Percentiles rank a stretch among this genome's conserved stretches.
These are phyloP conservation scores for Drosophila diplacantha DNA, from an alignment of 2,888 invertebrate species.

Conservation along the genomic window DNA sequence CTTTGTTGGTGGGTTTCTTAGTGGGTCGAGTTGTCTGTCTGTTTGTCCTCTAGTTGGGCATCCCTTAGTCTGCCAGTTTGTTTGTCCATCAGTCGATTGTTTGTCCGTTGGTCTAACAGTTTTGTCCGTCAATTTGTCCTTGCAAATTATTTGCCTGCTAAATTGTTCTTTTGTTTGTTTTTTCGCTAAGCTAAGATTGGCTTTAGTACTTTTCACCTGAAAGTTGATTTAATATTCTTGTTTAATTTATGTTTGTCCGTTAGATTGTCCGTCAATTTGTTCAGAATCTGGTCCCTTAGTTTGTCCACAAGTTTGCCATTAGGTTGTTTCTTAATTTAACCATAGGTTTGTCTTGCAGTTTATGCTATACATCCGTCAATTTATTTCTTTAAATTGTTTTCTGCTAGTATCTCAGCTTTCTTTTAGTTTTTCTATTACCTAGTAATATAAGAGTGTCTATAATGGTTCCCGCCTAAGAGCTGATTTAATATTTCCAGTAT, in stretches of 20 bases:
- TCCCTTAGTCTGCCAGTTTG: constrained; percentile 1
- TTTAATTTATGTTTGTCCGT: not conserved
- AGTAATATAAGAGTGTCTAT: too few relatives aligned
- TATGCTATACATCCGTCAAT: too few relatives aligned
- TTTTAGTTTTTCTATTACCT: too few relatives aligned
- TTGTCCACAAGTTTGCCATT: not conserved
- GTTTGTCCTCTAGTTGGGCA: not conserved
- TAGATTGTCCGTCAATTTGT: not conserved
- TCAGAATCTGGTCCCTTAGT: not conserved
- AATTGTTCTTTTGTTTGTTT: too few relatives aligned
- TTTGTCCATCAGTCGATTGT: constrained; percentile 5
- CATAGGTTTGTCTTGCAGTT: not conserved
- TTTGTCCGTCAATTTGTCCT: not conserved
- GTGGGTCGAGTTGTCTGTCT: constrained; percentile 1
- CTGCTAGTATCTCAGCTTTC: too few relatives aligned
- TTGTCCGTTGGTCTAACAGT: not conserved
- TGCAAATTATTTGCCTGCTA: not conserved
- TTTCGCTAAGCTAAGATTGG: not conserved
- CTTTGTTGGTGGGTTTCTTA: not conserved
- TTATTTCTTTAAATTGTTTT: too few relatives aligned
- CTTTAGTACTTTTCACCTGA: not conserved
- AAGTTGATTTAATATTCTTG: not conserved
- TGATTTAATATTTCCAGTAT: too few relatives aligned
- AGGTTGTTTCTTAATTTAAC: not conserved
- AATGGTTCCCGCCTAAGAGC: too few relatives aligned